These are phyloP conservation scores for Heterodera filipjevi DNA, from an alignment of 2,888 invertebrate genomes.

Conservation along the genomic window DNA sequence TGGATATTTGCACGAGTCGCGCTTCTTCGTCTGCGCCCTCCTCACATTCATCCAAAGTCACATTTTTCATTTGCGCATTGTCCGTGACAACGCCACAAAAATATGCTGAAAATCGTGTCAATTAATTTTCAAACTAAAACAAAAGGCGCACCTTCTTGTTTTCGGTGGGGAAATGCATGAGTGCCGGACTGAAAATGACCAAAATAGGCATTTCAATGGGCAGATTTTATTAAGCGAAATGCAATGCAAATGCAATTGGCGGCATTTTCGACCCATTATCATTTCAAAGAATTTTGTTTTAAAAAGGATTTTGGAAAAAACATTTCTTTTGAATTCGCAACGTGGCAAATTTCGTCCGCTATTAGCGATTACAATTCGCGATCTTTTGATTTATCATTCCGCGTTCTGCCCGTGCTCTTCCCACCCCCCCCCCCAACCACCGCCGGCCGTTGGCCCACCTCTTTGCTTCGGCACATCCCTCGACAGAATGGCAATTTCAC, in stretches of 20 bases:
- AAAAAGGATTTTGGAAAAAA: no score
- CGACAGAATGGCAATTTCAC: conserved; percentile 29
- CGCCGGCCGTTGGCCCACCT: conserved; percentile 15
- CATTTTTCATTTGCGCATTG: conserved; percentile 29
- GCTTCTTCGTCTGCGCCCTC: conserved; percentile 31
- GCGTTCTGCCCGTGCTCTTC: background rate
- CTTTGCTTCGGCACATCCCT: conserved; percentile 30
- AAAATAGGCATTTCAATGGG: no score
- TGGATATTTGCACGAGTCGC: conserved; percentile 31
- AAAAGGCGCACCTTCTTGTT: conserved; percentile 22
- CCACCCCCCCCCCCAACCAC: background rate
- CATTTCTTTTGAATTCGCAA: no score
- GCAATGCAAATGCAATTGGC: no score
- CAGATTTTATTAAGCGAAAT: no score
- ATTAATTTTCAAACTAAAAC: background rate
- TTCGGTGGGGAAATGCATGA: conserved; percentile 37
- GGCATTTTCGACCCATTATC: no score
- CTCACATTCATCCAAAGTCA: conserved; percentile 36
- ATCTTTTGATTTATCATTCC: background rate
- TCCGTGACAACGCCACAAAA: conserved; percentile 1
- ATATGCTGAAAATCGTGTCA: background rate
- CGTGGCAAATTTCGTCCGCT: no score
- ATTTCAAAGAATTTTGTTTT: no score
- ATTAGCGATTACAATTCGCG: no score
- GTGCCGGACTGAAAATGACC: conserved; percentile 30